Conservation (phyloP, 2,113 vertebrate genomes). For the Alligator mississippiensis region DNA sequence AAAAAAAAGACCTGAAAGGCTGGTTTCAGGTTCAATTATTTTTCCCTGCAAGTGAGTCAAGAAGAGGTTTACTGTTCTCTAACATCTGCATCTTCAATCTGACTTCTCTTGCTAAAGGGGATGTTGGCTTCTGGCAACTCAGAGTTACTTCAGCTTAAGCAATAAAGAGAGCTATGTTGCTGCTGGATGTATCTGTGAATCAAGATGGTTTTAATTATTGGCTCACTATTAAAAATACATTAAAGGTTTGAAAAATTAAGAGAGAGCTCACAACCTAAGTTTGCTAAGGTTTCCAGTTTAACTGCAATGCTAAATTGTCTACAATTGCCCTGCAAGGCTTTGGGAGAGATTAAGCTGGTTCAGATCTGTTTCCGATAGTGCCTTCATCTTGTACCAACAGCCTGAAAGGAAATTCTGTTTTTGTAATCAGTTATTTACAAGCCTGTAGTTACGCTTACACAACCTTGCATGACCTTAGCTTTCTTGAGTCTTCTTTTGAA, state of each 20-base stretch:
- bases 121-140: slow-evolving; percentile 24
- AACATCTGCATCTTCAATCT: slow-evolving; percentile 43
- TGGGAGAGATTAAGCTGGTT: slow-evolving; percentile 30
- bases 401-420: slow-evolving; percentile 50
- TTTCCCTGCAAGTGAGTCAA: slow-evolving; percentile 28
- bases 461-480: not conserved
- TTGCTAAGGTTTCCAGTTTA: slow-evolving; percentile 26
- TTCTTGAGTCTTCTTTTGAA: not conserved
- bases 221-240: slow-evolving; percentile 65
- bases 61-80: slow-evolving; percentile 36
- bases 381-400: slow-evolving; percentile 34
- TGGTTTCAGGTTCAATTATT: slow-evolving; percentile 40
- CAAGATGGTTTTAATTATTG: not conserved
- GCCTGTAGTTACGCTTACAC: not conserved
- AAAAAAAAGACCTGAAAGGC: slow-evolving; percentile 15
- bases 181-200: slow-evolving; percentile 26
- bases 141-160: slow-evolving; percentile 37
- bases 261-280: slow-evolving; percentile 25
- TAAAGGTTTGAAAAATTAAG: slow-evolving; percentile 52
- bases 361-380: slow-evolving; percentile 45
- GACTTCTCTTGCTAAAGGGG: not conserved
- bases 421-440: slow-evolving; percentile 44
- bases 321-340: slow-evolving; percentile 7
- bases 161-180: not conserved
- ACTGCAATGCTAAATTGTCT: slow-evolving; percentile 48